These are phyloP conservation scores for Oscheius myriophilus DNA, from an alignment of 2,888 invertebrate genomes.

Conservation along the genomic window DNA sequence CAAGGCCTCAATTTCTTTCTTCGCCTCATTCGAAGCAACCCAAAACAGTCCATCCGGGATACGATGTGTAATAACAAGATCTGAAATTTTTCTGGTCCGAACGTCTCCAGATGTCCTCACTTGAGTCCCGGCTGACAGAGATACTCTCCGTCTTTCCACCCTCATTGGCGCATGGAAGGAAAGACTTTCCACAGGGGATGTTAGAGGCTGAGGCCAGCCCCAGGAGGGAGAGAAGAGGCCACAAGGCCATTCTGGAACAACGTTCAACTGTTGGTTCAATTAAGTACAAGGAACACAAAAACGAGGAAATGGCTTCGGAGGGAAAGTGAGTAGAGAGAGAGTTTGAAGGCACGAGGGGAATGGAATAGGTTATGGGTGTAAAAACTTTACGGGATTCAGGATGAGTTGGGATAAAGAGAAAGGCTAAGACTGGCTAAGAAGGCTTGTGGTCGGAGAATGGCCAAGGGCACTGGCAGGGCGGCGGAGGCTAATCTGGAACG, in stretches of 20 bases:
- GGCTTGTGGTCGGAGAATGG: no score
- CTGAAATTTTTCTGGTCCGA: slow-evolving; percentile 25
- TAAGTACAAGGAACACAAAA: no score
- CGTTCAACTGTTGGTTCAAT: no score
- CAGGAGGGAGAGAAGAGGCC: slow-evolving; percentile 27
- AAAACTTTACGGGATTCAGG: no score
- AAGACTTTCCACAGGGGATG: slow-evolving; percentile 67
- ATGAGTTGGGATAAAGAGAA: no score
- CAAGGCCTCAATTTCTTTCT: slow-evolving; percentile 55
- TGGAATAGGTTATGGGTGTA: no score
- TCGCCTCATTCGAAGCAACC: slow-evolving; percentile 63
- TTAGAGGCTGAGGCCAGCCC: slow-evolving; percentile 34
- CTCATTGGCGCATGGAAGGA: slow-evolving; percentile 64
- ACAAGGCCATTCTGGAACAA: slow-evolving; percentile 30
- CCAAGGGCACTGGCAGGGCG: background rate
- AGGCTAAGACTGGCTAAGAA: no score
- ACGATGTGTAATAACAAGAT: slow-evolving; percentile 43
- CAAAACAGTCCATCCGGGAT: slow-evolving; percentile 62
- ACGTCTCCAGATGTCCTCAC: background rate
- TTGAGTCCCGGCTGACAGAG: slow-evolving; percentile 12
- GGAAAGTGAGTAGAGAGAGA: background rate
- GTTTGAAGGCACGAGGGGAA: background rate
- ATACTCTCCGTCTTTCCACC: slow-evolving; percentile 39
- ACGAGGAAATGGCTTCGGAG: background rate
- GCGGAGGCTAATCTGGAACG: slow-evolving; percentile 15